A percentile compares a stretch with the other conserved stretches of the same genome.
Evolutionary conservation across 2,888 invertebrate genomes (phyloP).

Genomic region (Arctia plantaginis): DNA sequence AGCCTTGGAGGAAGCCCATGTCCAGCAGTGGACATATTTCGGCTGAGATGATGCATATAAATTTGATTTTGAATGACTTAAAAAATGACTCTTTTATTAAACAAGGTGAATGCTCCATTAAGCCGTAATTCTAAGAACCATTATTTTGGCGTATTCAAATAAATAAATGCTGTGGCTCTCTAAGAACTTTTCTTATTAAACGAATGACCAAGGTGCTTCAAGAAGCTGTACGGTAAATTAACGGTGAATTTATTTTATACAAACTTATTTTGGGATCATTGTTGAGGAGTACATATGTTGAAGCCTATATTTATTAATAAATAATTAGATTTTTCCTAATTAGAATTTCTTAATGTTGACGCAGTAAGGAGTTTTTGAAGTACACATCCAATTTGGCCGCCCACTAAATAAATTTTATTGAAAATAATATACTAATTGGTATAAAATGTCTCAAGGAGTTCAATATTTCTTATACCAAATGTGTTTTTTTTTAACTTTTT

Average conservation of each 20-base stretch:
- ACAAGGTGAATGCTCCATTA: background rate
- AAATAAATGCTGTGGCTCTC: constrained; percentile 40
- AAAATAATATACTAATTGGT: background rate
- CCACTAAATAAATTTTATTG: background rate
- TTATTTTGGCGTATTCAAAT: constrained; percentile 16
- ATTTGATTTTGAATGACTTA: background rate
- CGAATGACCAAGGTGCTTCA: constrained; percentile 58
- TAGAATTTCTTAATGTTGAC: constrained; percentile 2
- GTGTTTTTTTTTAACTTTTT: background rate
- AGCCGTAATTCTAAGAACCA: background rate
- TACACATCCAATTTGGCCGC: constrained; percentile 36
- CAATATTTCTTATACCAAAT: background rate
- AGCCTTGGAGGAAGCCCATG: too few species aligned
- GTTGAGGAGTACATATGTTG: constrained; percentile 60
- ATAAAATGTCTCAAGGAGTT: background rate
- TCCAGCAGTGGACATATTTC: too few species aligned
- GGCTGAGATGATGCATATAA: too few species aligned
- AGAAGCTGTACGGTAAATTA: constrained; percentile 57
- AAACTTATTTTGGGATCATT: constrained; percentile 67
- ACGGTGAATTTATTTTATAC: constrained; percentile 64
- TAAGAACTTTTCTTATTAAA: constrained; percentile 63
- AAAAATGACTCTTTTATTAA: background rate
- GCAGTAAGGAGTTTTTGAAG: constrained; percentile 20
- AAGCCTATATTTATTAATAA: constrained; percentile 52
- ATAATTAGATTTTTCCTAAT: constrained; percentile 16